phyloP scores from a whole-genome alignment of 2,113 vertebrate genomes.

The Penelope pileata region DNA sequence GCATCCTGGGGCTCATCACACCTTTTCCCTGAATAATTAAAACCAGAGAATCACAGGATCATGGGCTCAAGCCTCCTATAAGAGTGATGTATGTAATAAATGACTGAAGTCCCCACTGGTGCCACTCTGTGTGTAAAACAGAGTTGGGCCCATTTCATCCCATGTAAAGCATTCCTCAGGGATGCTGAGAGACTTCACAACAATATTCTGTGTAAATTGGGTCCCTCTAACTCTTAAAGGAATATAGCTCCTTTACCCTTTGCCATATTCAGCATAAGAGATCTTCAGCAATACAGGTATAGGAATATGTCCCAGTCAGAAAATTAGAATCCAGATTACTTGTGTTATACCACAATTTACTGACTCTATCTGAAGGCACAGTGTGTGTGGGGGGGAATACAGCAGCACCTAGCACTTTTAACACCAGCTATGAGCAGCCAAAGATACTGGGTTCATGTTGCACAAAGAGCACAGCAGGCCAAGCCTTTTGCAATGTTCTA shows the following conservation, averaged over 20 bases:
- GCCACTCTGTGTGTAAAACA: not conserved
- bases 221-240: not conserved
- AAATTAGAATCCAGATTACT: conserved; percentile 25
- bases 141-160: not conserved
- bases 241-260: not conserved
- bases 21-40: not conserved
- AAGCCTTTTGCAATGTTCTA: not conserved
- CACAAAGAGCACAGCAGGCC: not conserved
- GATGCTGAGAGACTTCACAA: not conserved
- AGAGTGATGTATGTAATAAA: not conserved
- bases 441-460: not conserved
- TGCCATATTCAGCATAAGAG: not conserved
- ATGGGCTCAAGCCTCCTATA: not conserved
- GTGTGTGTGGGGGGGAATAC: not conserved
- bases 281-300: conserved; percentile 6
- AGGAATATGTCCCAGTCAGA: not conserved
- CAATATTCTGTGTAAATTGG: not conserved
- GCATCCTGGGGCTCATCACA: not conserved
- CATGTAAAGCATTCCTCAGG: not conserved
- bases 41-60: not conserved
- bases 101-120: not conserved
- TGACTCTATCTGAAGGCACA: not conserved
- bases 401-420: not conserved
- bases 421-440: not conserved
- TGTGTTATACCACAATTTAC: conserved; percentile 11